Base-by-base conservation (phyloP, 2,797 vertebrate species). In the Apogon hyalosoma region DNA sequence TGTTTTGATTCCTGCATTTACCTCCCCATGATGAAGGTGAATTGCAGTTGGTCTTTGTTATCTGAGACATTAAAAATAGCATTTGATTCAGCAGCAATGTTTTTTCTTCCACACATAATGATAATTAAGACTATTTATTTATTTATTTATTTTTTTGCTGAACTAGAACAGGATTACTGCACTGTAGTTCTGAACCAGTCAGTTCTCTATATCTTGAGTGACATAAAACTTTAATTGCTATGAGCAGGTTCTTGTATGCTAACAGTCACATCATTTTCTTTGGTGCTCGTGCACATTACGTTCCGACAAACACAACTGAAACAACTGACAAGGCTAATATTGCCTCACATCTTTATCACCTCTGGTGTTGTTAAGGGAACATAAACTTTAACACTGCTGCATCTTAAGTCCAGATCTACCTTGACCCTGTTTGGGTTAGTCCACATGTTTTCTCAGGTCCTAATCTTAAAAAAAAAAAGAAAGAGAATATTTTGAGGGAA, bases 1-100 rank as follows among this genome's bases (percentile, higher is more conserved):
- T 48, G 36, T 43, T 46, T 9, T 42, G 19, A 55, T 31, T 8
- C 46, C 46, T 56, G 33, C 28, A 15, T 54, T 50, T 39, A 51
- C 46, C 33, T 57, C 46, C 53, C 33, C 40, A 33, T 24, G 39
- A 14, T 36, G 14, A 64, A 24, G 15, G 39, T 38, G n/a, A 54
- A 41, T 4, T 2, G 15, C 54, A 55, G 41, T 83, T 60, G 49
- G 28, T 50, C 72, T n/a, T 70, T 24, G 11, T 54, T 48, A 36
- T 46, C 13, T n/a, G 54, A 71, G 61, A 70, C 33, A 41, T 18
- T n/a, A 28, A 40, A 40, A 39, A 16, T 6, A 46, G 36, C 8
- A 48, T 49, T 57, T 56, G 11, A 38, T 36, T 38, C 33, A 49
- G 45, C 28, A 54, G 15, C 24, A 9, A 28, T 3, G 31, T 63